Evolutionary conservation across 2,888 invertebrate genomes (phyloP).

Genomic region (Microchrysa polita): DNA sequence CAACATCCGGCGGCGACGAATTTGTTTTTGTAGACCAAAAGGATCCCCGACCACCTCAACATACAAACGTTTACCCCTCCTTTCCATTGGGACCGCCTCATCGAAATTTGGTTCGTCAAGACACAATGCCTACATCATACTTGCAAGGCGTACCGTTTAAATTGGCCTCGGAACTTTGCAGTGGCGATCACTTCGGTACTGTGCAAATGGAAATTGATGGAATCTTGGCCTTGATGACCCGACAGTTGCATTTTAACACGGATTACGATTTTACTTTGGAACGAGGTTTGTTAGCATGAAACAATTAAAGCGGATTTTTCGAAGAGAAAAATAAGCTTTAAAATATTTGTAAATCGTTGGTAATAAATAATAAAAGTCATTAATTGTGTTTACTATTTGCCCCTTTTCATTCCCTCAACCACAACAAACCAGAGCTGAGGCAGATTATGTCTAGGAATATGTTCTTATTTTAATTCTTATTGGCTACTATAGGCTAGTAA

Average conservation of each 20-base stretch:
- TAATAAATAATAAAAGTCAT: too few relatives aligned
- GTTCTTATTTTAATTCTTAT: too few relatives aligned
- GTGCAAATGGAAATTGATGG: conserved; percentile 45
- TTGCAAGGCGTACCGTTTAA: conserved; percentile 46
- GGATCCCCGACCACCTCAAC: neutral
- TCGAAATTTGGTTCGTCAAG: neutral
- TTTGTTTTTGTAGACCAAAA: conserved; percentile 46
- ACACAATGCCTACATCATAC: conserved; percentile 25
- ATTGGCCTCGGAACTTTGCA: conserved; percentile 36
- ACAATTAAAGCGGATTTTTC: too few relatives aligned
- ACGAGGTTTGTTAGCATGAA: conserved; percentile 23
- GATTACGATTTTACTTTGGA: conserved; percentile 47
- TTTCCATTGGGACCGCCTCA: conserved; percentile 20
- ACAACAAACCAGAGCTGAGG: too few relatives aligned
- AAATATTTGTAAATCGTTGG: too few relatives aligned
- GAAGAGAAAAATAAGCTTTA: too few relatives aligned
- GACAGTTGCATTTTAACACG: conserved; percentile 23
- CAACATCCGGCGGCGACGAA: conserved; percentile 28
- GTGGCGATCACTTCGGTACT: conserved; percentile 26
- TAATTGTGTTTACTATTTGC: too few relatives aligned
- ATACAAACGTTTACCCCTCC: conserved; percentile 36
- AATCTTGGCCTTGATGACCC: conserved; percentile 45
- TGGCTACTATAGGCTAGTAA: too few relatives aligned
- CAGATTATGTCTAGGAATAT: too few relatives aligned
- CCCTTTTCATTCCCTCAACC: too few relatives aligned